A percentile compares a stretch with the other conserved stretches of the same genome.
These are phyloP conservation scores for Pangasianodon gigas DNA, from an alignment of 2,113 vertebrate species.

Conservation along the genomic window DNA sequence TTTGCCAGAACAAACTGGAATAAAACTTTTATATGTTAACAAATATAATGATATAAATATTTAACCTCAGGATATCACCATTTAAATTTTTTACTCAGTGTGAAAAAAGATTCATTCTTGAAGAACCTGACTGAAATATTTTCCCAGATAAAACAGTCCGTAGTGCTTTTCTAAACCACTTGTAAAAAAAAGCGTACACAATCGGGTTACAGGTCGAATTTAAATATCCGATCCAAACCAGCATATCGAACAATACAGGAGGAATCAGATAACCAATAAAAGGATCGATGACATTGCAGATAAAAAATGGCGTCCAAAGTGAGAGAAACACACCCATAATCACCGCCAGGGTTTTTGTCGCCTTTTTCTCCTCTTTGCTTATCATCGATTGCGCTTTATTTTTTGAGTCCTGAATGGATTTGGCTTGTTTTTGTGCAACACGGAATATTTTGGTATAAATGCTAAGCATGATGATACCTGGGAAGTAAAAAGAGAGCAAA, in stretches of 20 bases:
- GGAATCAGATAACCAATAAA: constrained; percentile 73
- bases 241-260: constrained; percentile 67
- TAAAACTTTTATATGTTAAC: neutral
- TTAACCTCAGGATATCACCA: neutral
- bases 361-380: constrained; percentile 73
- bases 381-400: constrained; percentile 49
- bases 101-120: constrained; percentile 36
- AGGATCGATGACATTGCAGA: constrained; percentile 72
- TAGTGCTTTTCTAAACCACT: constrained; percentile 80
- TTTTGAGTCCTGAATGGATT: constrained; percentile 66
- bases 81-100: neutral
- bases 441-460: constrained; percentile 79
- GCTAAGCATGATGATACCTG: constrained; percentile 75
- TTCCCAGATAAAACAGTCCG: constrained; percentile 75
- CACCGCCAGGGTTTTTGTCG: constrained; percentile 76
- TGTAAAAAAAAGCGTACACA: constrained; percentile 83
- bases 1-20: neutral
- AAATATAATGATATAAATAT: neutral
- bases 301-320: constrained; percentile 82
- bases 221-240: constrained; percentile 83
- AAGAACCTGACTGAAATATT: constrained; percentile 76
- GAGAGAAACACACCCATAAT: constrained; percentile 79
- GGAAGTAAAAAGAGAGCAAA: constrained; percentile 77
- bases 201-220: constrained; percentile 83
- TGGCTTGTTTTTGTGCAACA: constrained; percentile 76